Evolutionary conservation across 1,140 invertebrate genomes (phyloP), one percentile per base, ranked within the genome.

Genomic region (Leucophenga varia): DNA sequence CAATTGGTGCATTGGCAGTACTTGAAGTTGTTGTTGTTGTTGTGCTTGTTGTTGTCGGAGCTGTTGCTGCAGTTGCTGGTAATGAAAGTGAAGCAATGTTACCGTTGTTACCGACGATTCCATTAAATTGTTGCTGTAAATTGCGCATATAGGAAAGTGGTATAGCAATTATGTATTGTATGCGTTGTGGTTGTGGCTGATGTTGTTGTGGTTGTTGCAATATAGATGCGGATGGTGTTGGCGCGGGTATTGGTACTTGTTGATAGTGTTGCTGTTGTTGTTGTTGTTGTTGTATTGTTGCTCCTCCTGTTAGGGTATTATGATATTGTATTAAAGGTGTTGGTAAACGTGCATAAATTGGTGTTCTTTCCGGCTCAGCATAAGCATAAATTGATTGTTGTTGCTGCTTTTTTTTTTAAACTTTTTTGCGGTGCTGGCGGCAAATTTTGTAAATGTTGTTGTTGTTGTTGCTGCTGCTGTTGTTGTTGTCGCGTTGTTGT

Each of bases 141-240:
- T 72, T 64, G 0, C 68, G 55, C 57, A 72, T 63, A 39, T 72
- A 69, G 1, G 68, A 64, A 9, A 72, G 40, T 1, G 69, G 69
- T 35, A 72, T 72, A 43, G 69, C 69, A n/a, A 72, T 72, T 12
- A 72, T 69, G 28, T 72, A 72, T 31, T 72, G 68, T 2, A 69
- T 30, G 13, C 61, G 68, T 16, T 51, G 43, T 3, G 22, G 42
- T 18, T 16, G 14, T 13, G 20, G 47, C 25, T 50, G 48, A 18
- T 49, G 48, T 37, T 22, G 22, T 31, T 28, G 40, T 9, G 8
- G 8, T 7, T 6, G 8, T 7, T 7, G 34, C 34, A n/a, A n/a
- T n/a, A n/a, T n/a, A n/a, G n/a, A n/a, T 10, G 22, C 22, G 5
- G 22, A 5, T 25, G 22, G 22, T 10, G 22, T 25, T 25, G 22